Percentiles rank a stretch among this genome's conserved stretches.
phyloP scores from a whole-genome alignment of 2,113 vertebrate genomes.

The Choloepus hoffmanni region DNA sequence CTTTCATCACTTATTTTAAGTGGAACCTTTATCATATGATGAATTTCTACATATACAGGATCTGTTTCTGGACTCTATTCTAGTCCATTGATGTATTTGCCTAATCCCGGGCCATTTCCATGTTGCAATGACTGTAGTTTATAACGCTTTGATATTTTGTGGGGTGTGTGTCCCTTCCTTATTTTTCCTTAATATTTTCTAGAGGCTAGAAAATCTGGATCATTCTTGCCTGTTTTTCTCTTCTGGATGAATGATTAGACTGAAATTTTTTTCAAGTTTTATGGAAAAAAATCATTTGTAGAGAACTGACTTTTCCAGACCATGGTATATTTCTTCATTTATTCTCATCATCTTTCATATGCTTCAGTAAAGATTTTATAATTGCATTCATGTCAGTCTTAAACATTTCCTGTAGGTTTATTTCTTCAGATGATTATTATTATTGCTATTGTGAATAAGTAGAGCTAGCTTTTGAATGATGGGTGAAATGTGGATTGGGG shows the following conservation, averaged over 20 bases:
- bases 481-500: constrained; percentile 5
- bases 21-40: not conserved
- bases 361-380: not conserved
- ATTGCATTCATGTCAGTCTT: constrained; percentile 7
- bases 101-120: not conserved
- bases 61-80: not conserved
- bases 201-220: not conserved
- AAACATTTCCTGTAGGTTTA: constrained; percentile 9
- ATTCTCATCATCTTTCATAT: not conserved
- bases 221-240: constrained; percentile 42
- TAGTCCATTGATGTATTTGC: not conserved
- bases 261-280: constrained; percentile 45
- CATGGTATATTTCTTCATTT: not conserved
- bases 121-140: not conserved
- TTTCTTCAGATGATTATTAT: constrained; percentile 43
- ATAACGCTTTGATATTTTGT: not conserved
- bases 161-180: not conserved
- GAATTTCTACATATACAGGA: not conserved
- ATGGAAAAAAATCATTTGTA: not conserved
- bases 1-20: constrained; percentile 26
- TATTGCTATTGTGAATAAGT: not conserved
- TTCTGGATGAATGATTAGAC: constrained; percentile 15
- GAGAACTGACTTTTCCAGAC: not conserved
- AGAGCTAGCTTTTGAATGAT: constrained; percentile 29
- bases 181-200: constrained; percentile 45